These are phyloP conservation scores for Carettochelys insculpta DNA, from an alignment of 2,113 vertebrate genomes.

Conservation along the genomic window DNA sequence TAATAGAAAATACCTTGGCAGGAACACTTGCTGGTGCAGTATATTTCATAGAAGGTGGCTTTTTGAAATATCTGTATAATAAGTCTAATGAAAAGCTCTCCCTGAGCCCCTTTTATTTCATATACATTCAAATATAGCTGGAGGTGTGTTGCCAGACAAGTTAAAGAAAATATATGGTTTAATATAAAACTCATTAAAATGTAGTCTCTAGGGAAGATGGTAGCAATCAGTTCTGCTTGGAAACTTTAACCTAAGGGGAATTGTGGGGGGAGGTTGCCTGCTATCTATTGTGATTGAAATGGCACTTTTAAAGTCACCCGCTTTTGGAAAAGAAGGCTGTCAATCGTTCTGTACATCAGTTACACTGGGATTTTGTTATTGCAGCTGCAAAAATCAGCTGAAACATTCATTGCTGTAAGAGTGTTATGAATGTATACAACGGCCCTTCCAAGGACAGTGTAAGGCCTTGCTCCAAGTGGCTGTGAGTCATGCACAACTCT, in stretches of 20 bases:
- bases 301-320: neutral
- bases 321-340: neutral
- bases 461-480: slow-evolving; percentile 1
- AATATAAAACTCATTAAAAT: slow-evolving; percentile 45
- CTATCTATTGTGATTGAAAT: neutral
- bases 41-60: slow-evolving; percentile 19
- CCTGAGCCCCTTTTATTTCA: neutral
- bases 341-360: slow-evolving; percentile 1
- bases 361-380: slow-evolving; percentile 21
- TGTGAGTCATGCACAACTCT: slow-evolving; percentile 6
- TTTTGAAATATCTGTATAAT: slow-evolving; percentile 26
- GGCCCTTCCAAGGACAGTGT: neutral
- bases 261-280: neutral
- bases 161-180: slow-evolving; percentile 40
- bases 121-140: neutral
- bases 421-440: neutral
- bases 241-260: slow-evolving; percentile 31
- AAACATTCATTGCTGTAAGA: slow-evolving; percentile 34
- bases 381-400: neutral
- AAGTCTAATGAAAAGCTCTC: neutral
- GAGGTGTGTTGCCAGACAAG: slow-evolving; percentile 2
- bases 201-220: neutral
- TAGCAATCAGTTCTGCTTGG: slow-evolving; percentile 28
- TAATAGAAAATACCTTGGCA: slow-evolving; percentile 30
- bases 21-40: slow-evolving; percentile 14